Evolutionary conservation across 2,888 invertebrate genomes (phyloP), one percentile per base, ranked within the genome.

Genomic region (Venusia cambrica): DNA sequence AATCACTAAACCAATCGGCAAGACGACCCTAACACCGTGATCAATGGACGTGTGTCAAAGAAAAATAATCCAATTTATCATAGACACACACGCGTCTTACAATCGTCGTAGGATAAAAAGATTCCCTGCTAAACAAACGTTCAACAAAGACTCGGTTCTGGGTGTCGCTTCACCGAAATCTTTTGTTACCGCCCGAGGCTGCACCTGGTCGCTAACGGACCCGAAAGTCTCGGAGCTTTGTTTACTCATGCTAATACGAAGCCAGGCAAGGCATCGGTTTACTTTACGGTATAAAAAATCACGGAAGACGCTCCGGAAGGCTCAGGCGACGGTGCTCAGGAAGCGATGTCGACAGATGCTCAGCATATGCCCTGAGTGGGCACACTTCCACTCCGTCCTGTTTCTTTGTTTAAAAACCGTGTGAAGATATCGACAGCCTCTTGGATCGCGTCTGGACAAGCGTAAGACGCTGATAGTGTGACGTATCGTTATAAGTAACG

Each of bases 321-420:
- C 63, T 78, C 74, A 72, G 66, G 67, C 72, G 65, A 61, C 54
- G 57, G 56, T 45, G 52, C 60, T 60, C 79, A 79, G 85, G 85
- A 84, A 74, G 73, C 65, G 51, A 54, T 64, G 81, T 64, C 72
- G 88, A 88, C 87, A 87, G 88, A 87, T 76, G 80, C 70, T 64
- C 50, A 63, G 72, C 88, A 87, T 71, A 78, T 84, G 84, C 71
- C 54, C 68, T 72, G 73, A 72, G 71, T 71, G 72, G 64, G 73
- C 77, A 75, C 73, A 71, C 74, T 74, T 64, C 62, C 66, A 40
- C 42, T 71, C 60, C 61, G 63, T 62, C 68, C 60, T 62, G 65
- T 51, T 64, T 54, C 63, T 67, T 73, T 73, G 75, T 78, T 73
- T 62, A 56, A n/a, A n/a, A n/a, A n/a, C n/a, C n/a, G n/a, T n/a